Evolutionary conservation across 1,140 invertebrate species (phyloP), one percentile per base, ranked within the genome.

Genomic region (Magallana gigas): DNA sequence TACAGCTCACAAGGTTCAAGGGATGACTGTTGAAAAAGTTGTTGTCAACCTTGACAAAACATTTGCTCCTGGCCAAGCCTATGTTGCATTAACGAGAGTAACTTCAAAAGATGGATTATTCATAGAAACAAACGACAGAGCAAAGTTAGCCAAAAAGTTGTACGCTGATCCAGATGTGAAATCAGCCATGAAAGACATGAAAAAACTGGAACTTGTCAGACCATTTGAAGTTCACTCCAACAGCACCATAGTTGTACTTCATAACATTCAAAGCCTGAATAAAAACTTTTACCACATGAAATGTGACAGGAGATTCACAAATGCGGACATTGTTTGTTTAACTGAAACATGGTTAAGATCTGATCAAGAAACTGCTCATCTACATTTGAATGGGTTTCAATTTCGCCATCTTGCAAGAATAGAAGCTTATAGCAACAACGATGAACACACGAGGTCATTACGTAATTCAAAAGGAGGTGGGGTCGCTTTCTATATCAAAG

Each of bases 1-100:
- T 85, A 87, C 83, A 58, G 83, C 82, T 23, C 87, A 87, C 48
- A 84, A 87, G 48, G 87, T 87, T 12, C 87, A 87, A 80, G 83
- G 87, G 56, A 48, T 48, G 36, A 48, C 36, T 48, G 36, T 48
- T 4, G 36, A 48, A 48, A 48, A 48, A 48, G 36, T 48, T 48
- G 36, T 48, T 48, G 36, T 48, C 36, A 48, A 48, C 36, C 36
- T 48, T 48, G 36, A 48, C 36, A 48, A 5, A 48, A 48, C 36
- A 48, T 48, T 48, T 48, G 36, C 36, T 48, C 36, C 36, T 5
- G 36, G 36, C 36, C 36, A 48, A 48, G 36, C 36, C 36, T 48
- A 48, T 48, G 36, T 48, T 48, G 36, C 36, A 48, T 48, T 48
- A 48, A 48, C 36, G 5, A 48, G 36, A 48, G 36, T 48, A 48